Evolutionary conservation across 2,113 vertebrate genomes (phyloP), one percentile per base, ranked within the genome.

Genomic region (Tupaia chinensis): DNA sequence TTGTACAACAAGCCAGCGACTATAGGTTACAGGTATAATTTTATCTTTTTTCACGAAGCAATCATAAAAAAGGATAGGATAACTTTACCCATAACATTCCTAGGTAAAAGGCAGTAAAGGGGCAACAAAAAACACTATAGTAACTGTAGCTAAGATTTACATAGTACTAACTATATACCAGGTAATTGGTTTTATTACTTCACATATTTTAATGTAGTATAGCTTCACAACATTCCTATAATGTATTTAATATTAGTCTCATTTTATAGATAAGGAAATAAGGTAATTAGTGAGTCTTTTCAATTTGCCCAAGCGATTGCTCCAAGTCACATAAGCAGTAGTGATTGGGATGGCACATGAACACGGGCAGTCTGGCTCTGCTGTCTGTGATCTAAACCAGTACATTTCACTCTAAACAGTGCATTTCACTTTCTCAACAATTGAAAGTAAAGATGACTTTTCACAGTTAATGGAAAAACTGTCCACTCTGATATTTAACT

Each of bases 211-310:
- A 89, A 72, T 95, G 29, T 86, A 79, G 56, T 73, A 61, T 9
- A 73, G 89, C 54, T 94, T 85, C 20, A 68, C 5, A 93, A 58
- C 15, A 70, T 86, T 89, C 65, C 15, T 89, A 76, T 0, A 19
- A 76, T 94, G 10, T 65, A 87, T 56, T 25, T 70, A 76, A 32
- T 70, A 87, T 53, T 76, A 65, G 60, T 7, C 3, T 27, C 32
- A 34, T 89, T 85, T 89, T 89, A 79, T 10, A 89, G n/a, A 69
- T 69, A 83, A 88, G 78, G 32, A 85, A 93, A 93, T 60, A 44
- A 44, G 44, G 44, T 44, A 44, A 44, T 44, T 44, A 44, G 44
- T 44, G 44, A 44, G 44, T 44, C 44, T 44, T 44, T 44, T 44
- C 44, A 5, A 44, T 44, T 44, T 44, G 44, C 44, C 44, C 80